Percentiles rank a stretch among this genome's conserved stretches.
Evolutionary conservation across 2,888 invertebrate species (phyloP).

Genomic region (Rhopalosiphum nymphaeae): DNA sequence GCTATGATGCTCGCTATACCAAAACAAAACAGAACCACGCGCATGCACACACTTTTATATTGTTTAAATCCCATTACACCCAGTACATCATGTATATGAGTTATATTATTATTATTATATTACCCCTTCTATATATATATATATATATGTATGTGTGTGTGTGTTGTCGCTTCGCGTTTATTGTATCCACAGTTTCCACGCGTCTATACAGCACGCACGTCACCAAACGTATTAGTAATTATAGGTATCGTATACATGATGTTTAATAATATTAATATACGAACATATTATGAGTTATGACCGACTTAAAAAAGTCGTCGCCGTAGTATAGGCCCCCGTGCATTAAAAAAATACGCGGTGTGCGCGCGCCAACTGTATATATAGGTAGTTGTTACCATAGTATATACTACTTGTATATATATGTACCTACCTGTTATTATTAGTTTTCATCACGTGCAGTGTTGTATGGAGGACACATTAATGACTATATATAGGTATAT

Average conservation of each 20-base stretch:
- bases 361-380: not conserved
- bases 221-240: not conserved
- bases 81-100: not conserved
- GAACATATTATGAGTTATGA: not conserved
- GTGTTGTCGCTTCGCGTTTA: not conserved
- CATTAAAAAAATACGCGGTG: not conserved
- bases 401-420: not conserved
- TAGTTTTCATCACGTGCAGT: not conserved
- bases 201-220: not conserved
- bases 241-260: not conserved
- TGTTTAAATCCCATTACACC: conserved; percentile 28
- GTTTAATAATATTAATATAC: not conserved
- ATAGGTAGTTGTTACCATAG: not conserved
- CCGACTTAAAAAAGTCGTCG: not conserved
- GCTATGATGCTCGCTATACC: not conserved
- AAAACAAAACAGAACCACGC: not conserved
- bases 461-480: not conserved
- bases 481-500: not conserved
- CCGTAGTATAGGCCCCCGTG: not conserved
- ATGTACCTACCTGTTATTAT: not conserved
- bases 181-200: not conserved
- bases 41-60: not conserved
- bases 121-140: not conserved
- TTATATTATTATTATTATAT: not conserved
- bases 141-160: not conserved